These are phyloP conservation scores for Odontamblyopus rebecca DNA, from an alignment of 2,797 vertebrate genomes.

Conservation along the genomic window DNA sequence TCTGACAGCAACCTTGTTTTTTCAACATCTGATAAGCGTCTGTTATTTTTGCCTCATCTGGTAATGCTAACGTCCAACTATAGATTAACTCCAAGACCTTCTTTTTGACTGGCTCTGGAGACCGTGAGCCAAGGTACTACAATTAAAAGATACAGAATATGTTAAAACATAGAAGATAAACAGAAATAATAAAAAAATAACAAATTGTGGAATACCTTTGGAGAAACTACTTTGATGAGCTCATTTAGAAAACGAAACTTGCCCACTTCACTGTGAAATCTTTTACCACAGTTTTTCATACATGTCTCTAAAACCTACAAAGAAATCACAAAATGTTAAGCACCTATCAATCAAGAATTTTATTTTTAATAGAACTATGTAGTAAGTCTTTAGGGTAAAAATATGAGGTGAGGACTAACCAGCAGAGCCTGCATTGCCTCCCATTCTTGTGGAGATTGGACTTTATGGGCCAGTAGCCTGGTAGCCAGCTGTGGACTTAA, in stretches of 20 bases:
- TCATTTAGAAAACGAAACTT: conserved; percentile 99
- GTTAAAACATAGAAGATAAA: conserved; percentile 5
- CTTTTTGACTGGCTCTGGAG: conserved; percentile 91
- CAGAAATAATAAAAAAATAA: not conserved
- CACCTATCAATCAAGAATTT: too few relatives aligned
- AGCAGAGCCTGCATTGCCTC: conserved; percentile 91
- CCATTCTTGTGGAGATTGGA: conserved; percentile 98
- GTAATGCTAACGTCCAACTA: conserved; percentile 89
- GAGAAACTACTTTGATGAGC: conserved; percentile 98
- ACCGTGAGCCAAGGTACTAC: conserved; percentile 92
- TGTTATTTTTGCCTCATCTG: conserved; percentile 90
- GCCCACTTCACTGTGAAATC: conserved; percentile 93
- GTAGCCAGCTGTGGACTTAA: conserved; percentile 86
- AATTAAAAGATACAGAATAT: not conserved
- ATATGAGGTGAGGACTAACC: conserved; percentile 37
- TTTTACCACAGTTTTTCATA: conserved; percentile 93
- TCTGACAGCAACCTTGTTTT: conserved; percentile 85
- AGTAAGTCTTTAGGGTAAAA: not conserved
- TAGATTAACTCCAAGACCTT: conserved; percentile 94
- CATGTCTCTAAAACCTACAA: conserved; percentile 91
- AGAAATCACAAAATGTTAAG: not conserved
- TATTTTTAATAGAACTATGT: not conserved
- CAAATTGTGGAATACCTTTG: conserved; percentile 83
- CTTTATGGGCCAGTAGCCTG: conserved; percentile 95
- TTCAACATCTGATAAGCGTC: conserved; percentile 99